Evolutionary conservation across 2,888 invertebrate species (phyloP), one percentile per base, ranked within the genome.

Genomic region (Tinea trinotella): DNA sequence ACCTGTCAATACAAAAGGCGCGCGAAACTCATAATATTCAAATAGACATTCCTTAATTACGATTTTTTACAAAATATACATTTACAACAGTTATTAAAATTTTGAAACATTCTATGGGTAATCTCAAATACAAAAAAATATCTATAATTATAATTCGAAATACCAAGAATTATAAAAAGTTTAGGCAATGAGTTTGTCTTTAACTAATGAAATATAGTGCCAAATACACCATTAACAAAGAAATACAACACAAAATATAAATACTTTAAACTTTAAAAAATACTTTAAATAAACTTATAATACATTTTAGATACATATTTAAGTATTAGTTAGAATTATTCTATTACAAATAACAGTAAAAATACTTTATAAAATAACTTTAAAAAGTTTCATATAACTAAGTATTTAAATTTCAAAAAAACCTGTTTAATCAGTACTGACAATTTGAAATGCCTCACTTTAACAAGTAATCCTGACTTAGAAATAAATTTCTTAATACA

Each of bases 1-100:
- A 74, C 64, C 79, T 83, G 85, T 84, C 85, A 84, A 67, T 78
- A 74, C 63, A 70, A 75, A 80, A 76, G 76, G 82, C 81, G 84
- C 82, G 84, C 71, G 24, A 50, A 50, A 22, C 1, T n/a, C n/a
- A n/a, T n/a, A n/a, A n/a, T n/a, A n/a, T n/a, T n/a, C n/a, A n/a
- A n/a, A n/a, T n/a, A n/a, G n/a, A n/a, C n/a, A n/a, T n/a, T n/a
- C n/a, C n/a, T n/a, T n/a, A n/a, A n/a, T n/a, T n/a, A n/a, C n/a
- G 12, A 12, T n/a, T n/a, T 13, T 13, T 13, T 10, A 6, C 15
- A n/a, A 49, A 2, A n/a, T 49, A 13, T 12, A 13, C 1, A 15
- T 40, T 40, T 24, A 24, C 5, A 5, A 24, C 24, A 24, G 9
- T 7, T 24, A 24, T 24, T 24, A 7, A 7, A 9, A 24, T 5